These are phyloP conservation scores for Bombus pyrosoma DNA, from an alignment of 1,140 invertebrate species.

Conservation along the genomic window DNA sequence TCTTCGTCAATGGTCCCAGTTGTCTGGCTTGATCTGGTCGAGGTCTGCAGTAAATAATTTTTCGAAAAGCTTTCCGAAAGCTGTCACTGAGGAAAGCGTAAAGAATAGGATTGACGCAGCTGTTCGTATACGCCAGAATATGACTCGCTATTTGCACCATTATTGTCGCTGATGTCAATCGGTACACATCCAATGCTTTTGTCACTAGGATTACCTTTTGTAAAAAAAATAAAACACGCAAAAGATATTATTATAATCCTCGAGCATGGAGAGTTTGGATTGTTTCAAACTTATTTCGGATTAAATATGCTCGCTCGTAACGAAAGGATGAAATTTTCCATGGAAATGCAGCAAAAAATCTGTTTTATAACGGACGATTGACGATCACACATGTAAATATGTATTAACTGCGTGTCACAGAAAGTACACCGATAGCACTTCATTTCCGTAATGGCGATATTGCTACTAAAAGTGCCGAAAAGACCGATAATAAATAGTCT, in stretches of 20 bases:
- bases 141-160: conserved; percentile 93
- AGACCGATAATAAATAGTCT: background rate
- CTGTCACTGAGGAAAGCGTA: conserved; percentile 96
- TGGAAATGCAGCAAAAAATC: background rate
- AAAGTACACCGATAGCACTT: background rate
- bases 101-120: conserved; percentile 97
- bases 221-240: background rate
- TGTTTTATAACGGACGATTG: background rate
- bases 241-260: background rate
- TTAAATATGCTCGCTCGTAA: background rate
- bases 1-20: conserved; percentile 76
- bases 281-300: background rate
- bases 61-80: conserved; percentile 92
- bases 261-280: background rate
- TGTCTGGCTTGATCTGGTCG: conserved; percentile 69
- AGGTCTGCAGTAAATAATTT: conserved; percentile 84
- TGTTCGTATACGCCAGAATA: conserved; percentile 97
- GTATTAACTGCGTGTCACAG: background rate
- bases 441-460: background rate
- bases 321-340: background rate
- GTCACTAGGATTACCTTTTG: conserved; percentile 90
- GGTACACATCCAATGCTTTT: conserved; percentile 89
- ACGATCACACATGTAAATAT: background rate
- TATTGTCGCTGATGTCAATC: conserved; percentile 84
- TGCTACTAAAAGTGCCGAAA: background rate